Percentiles rank a stretch among this genome's conserved stretches.
These are phyloP conservation scores for Xanthostigma xanthostigma DNA, from an alignment of 2,888 invertebrate species.

Conservation along the genomic window DNA sequence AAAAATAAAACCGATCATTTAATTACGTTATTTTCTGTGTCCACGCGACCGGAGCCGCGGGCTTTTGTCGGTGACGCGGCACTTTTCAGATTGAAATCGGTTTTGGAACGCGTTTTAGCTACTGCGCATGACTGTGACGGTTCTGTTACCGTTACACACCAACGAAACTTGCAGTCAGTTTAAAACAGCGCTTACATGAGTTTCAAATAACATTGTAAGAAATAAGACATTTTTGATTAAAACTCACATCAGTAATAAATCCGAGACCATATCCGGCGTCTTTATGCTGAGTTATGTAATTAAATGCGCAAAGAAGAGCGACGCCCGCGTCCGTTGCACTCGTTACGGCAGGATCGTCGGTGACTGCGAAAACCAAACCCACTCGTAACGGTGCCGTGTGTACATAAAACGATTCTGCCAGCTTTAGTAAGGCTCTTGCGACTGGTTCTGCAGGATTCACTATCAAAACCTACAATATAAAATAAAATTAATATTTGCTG, in stretches of 20 bases:
- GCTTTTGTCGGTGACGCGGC: too few species aligned
- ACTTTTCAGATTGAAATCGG: too few species aligned
- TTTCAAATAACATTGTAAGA: constrained; percentile 21
- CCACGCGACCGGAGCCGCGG: too few species aligned
- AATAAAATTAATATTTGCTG: constrained; percentile 1
- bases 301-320: constrained; percentile 77
- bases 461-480: constrained; percentile 51
- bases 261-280: constrained; percentile 62
- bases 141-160: too few species aligned
- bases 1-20: not conserved
- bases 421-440: constrained; percentile 59
- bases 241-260: constrained; percentile 67
- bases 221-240: constrained; percentile 2
- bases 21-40: too few species aligned
- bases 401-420: constrained; percentile 80
- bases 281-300: constrained; percentile 70
- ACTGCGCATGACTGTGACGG: too few species aligned
- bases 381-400: constrained; percentile 84
- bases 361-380: constrained; percentile 68
- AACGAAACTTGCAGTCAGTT: constrained; percentile 41
- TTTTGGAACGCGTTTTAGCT: too few species aligned
- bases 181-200: constrained; percentile 36
- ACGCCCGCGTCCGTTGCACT: constrained; percentile 59
- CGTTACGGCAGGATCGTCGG: constrained; percentile 36
- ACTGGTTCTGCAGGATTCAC: constrained; percentile 64